Conservation (phyloP, 2,888 invertebrate genomes). For the Ashinkailepas kermadecensis region DNA sequence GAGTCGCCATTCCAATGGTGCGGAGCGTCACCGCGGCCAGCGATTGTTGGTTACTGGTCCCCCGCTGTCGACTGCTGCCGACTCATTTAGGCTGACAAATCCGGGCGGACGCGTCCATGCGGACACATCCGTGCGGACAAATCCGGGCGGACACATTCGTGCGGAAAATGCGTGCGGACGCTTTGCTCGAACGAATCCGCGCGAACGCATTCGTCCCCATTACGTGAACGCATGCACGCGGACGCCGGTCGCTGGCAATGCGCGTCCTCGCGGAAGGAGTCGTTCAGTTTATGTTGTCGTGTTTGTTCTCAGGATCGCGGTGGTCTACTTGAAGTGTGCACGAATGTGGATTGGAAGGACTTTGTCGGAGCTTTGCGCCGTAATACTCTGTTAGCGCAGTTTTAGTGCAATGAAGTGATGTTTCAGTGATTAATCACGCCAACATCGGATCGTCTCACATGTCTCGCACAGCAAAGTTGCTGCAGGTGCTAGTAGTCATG, state of each 20-base stretch:
- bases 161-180: not conserved
- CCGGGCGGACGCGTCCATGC: too few species aligned
- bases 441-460: too few species aligned
- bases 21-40: too few species aligned
- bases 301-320: not conserved
- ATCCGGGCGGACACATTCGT: not conserved
- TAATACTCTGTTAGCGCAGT: not conserved
- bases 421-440: too few species aligned
- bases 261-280: not conserved
- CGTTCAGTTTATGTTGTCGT: not conserved
- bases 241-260: too few species aligned
- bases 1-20: too few species aligned
- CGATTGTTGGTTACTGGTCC: too few species aligned
- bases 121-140: not conserved
- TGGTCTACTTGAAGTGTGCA: not conserved
- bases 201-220: constrained; percentile 20
- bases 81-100: too few species aligned
- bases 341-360: not conserved
- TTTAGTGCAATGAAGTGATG: not conserved
- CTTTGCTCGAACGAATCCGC: not conserved
- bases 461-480: too few species aligned
- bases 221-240: not conserved
- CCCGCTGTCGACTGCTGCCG: too few species aligned
- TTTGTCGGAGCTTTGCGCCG: not conserved
- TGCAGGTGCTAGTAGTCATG: too few species aligned